Evolutionary conservation across 2,888 invertebrate genomes (phyloP).

Genomic region (Polydrusus pterygomalis): DNA sequence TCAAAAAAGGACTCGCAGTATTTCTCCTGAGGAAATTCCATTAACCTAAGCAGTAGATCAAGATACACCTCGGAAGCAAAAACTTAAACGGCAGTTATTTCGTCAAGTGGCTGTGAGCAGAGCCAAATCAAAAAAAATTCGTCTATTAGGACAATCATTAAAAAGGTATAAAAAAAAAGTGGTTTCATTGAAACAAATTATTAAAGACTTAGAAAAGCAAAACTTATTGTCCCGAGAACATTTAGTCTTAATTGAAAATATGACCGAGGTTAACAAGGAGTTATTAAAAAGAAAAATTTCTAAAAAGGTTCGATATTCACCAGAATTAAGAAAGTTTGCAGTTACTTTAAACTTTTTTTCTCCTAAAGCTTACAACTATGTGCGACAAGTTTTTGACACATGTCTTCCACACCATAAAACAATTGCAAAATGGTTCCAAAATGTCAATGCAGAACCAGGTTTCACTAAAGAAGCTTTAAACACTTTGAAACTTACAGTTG

Average conservation of each 20-base stretch:
- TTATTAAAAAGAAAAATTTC: no score
- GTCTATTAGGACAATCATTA: not conserved
- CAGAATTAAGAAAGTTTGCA: slow-evolving; percentile 52
- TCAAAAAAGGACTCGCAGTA: no score
- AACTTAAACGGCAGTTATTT: no score
- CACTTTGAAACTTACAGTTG: slow-evolving; percentile 52
- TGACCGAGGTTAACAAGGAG: not conserved
- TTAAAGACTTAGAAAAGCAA: not conserved
- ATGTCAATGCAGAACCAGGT: slow-evolving; percentile 56
- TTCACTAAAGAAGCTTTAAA: slow-evolving; percentile 57
- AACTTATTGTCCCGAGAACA: not conserved
- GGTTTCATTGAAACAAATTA: not conserved
- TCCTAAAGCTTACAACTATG: slow-evolving; percentile 53
- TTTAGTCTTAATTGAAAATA: not conserved
- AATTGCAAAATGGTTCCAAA: no score
- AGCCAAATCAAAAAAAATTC: not conserved
- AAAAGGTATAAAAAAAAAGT: not conserved
- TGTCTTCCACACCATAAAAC: slow-evolving; percentile 54
- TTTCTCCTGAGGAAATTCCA: no score
- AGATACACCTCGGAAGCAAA: no score
- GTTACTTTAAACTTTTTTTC: slow-evolving; percentile 57
- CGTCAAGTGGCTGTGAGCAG: no score
- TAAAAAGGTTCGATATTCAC: not conserved
- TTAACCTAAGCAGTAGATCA: no score
- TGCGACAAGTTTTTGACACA: slow-evolving; percentile 46